Evolutionary conservation across 2,113 vertebrate species (phyloP), one percentile per base, ranked within the genome.

Genomic region (Sinosuthora webbiana): DNA sequence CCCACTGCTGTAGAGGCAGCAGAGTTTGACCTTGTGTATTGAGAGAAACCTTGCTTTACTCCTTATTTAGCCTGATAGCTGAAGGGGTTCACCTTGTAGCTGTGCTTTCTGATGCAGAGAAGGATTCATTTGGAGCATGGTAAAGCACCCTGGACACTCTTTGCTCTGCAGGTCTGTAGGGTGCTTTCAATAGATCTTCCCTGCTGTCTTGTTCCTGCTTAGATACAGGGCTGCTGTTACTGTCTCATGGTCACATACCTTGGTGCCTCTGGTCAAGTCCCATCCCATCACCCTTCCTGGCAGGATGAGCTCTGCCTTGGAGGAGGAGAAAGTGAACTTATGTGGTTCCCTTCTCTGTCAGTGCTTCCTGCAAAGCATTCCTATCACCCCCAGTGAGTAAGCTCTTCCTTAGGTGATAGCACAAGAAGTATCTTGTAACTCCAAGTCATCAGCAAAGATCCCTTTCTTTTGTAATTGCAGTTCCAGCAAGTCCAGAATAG

Each of bases 401-500:
- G 47, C 41, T 39, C 15, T 49, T 84, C 28, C 14, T 71, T 39
- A 79, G 69, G 67, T 27, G 25, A 6, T 33, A 28, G 49, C 64
- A 35, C 0, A 1, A 62, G 31, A 71, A 68, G 18, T 8, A 1
- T 31, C 35, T 65, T 45, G 53, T 86, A 60, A 57, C 55, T 39
- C 39, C 53, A 50, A 33, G 9, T 37, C 62, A 42, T 53, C 31
- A 79, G 44, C 52, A 69, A 50, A 81, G 50, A 44, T 93, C 27
- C 74, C 25, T 68, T 68, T 49, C 28, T 62, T 68, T 94, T 80
- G 16, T 90, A 41, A 24, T 93, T 98, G 73, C 98, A 99, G 99
- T 99, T 99, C 96, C 99, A 99, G 96, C 98, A 99, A 49, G 98
- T 99, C 71, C 99, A 99, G 98, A 99, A 91, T 97, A 99, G 98